phyloP scores from a whole-genome alignment of 2,113 vertebrate species.

The Caranx ignobilis region DNA sequence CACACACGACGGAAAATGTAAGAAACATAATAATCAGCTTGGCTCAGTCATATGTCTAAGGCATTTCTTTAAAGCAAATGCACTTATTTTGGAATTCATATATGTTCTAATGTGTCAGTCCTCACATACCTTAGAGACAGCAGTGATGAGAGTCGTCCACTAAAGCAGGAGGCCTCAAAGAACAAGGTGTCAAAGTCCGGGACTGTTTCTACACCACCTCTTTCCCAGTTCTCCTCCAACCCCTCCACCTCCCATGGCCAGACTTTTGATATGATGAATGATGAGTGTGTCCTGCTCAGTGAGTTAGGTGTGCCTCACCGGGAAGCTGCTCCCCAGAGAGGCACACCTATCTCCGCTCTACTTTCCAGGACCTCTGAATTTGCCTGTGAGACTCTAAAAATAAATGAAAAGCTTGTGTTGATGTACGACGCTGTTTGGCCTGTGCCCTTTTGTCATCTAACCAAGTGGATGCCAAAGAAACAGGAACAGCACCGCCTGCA shows the following conservation, averaged over 20 bases:
- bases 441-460: conserved; percentile 58
- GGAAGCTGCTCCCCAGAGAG: conserved; percentile 7
- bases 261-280: conserved; percentile 32
- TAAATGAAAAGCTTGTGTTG: not conserved
- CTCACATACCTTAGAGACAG: not conserved
- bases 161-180: not conserved
- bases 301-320: too few species aligned
- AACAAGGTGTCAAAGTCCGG: not conserved
- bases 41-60: not conserved
- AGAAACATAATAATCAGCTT: not conserved
- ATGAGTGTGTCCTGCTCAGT: conserved; percentile 16
- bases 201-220: not conserved
- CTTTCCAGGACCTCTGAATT: not conserved
- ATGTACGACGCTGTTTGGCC: not conserved
- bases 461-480: conserved; percentile 66
- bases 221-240: not conserved
- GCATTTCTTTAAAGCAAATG: not conserved
- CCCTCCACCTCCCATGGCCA: conserved; percentile 2
- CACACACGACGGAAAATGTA: not conserved
- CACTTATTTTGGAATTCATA: not conserved
- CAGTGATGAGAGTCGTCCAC: not conserved
- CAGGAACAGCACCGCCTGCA: conserved; percentile 50
- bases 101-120: not conserved
- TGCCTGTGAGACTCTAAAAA: not conserved
- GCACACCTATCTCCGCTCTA: conserved; percentile 50